Evolutionary conservation across 2,113 vertebrate species (phyloP).

Genomic region (Trogon melanurus): DNA sequence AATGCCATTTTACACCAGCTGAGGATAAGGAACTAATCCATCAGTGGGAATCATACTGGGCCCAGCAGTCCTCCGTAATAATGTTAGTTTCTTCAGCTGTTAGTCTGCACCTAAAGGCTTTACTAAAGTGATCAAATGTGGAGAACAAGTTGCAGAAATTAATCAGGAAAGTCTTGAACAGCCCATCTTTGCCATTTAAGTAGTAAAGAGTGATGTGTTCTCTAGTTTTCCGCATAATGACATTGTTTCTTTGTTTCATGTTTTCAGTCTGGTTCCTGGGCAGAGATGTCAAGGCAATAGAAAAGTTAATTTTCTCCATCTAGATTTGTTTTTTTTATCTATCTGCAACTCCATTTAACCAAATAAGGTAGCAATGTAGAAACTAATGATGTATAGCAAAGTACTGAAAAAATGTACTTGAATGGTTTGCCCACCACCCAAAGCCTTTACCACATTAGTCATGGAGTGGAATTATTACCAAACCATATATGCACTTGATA

Average conservation of each 20-base stretch:
- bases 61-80: not conserved
- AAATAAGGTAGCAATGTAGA: not conserved
- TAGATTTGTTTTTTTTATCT: not conserved
- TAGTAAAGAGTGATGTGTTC: not conserved
- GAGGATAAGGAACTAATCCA: not conserved
- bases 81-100: not conserved
- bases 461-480: not conserved
- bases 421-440: not conserved
- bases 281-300: not conserved
- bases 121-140: not conserved
- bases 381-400: not conserved
- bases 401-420: not conserved
- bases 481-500: not conserved
- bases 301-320: not conserved
- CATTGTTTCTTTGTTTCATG: not conserved
- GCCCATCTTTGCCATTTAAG: not conserved
- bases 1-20: not conserved
- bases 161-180: not conserved
- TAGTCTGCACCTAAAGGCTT: not conserved
- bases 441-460: not conserved
- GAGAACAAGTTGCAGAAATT: not conserved
- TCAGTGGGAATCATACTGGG: fast-evolving
- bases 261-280: not conserved
- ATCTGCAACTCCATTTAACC: not conserved
- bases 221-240: not conserved